Evolutionary conservation across 2,888 invertebrate genomes (phyloP).

Genomic region (Sesamia inferens): DNA sequence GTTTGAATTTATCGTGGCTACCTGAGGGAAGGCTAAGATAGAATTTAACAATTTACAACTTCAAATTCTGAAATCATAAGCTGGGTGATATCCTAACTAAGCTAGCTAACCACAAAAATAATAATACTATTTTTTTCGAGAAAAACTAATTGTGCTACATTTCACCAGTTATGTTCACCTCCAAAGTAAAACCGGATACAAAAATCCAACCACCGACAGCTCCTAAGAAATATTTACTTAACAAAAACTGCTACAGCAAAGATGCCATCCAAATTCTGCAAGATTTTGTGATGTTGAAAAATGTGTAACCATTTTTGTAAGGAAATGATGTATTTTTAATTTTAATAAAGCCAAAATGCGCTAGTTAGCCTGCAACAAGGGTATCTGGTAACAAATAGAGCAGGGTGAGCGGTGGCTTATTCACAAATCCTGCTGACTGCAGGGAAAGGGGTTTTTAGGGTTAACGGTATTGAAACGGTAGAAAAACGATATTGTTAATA

Average conservation of each 20-base stretch:
- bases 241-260: not conserved
- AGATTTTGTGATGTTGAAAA: constrained; percentile 13
- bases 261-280: constrained; percentile 2
- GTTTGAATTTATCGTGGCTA: no score
- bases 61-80: not conserved
- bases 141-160: not conserved
- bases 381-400: constrained; percentile 83
- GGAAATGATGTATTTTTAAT: constrained; percentile 60
- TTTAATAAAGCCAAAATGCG: constrained; percentile 74
- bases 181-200: not conserved
- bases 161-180: not conserved
- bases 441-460: constrained; percentile 60
- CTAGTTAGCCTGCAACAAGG: constrained; percentile 69
- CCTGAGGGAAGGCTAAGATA: not conserved
- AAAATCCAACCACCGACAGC: not conserved
- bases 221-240: not conserved
- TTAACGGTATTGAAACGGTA: constrained; percentile 63
- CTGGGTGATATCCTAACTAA: not conserved
- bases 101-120: not conserved
- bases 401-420: constrained; percentile 82
- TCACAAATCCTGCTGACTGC: constrained; percentile 86
- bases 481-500: constrained; percentile 6
- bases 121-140: not conserved
- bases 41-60: not conserved
- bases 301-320: constrained; percentile 35